Evolutionary conservation across 2,888 invertebrate species (phyloP).

Genomic region (Amiota mariae): DNA sequence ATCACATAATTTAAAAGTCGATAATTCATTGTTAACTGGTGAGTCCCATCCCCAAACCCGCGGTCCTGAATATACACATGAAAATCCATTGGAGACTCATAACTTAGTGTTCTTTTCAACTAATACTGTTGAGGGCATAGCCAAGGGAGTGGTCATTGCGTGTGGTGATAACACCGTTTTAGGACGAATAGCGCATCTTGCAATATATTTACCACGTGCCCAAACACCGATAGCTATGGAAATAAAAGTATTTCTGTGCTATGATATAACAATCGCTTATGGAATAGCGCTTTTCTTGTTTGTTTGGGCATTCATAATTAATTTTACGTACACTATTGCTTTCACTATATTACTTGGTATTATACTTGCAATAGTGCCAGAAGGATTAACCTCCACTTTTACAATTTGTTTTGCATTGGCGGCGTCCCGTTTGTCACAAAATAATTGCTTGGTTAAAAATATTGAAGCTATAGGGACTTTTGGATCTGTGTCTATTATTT

Average conservation of each 20-base stretch:
- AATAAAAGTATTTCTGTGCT: slow-evolving; percentile 97
- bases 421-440: slow-evolving; percentile 98
- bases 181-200: slow-evolving; percentile 94
- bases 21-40: slow-evolving; percentile 94
- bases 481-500: slow-evolving; percentile 98
- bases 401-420: slow-evolving; percentile 98
- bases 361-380: slow-evolving; percentile 99
- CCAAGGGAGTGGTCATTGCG: slow-evolving; percentile 93
- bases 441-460: slow-evolving; percentile 98
- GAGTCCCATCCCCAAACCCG: slow-evolving; percentile 95
- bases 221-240: slow-evolving; percentile 98
- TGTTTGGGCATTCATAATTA: slow-evolving; percentile 95
- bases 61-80: slow-evolving; percentile 90
- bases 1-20: slow-evolving; percentile 94
- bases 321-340: slow-evolving; percentile 98
- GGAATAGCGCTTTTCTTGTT: slow-evolving; percentile 97
- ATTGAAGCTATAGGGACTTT: slow-evolving; percentile 98
- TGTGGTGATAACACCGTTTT: slow-evolving; percentile 96
- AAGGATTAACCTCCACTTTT: slow-evolving; percentile 97
- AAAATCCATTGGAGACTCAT: slow-evolving; percentile 94
- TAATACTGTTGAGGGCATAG: slow-evolving; percentile 92
- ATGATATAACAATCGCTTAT: slow-evolving; percentile 95
- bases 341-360: slow-evolving; percentile 99
- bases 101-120: slow-evolving; percentile 96
- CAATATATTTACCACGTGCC: slow-evolving; percentile 92